Base-by-base conservation (phyloP, 2,113 vertebrate genomes). In the Chloebia gouldiae region DNA sequence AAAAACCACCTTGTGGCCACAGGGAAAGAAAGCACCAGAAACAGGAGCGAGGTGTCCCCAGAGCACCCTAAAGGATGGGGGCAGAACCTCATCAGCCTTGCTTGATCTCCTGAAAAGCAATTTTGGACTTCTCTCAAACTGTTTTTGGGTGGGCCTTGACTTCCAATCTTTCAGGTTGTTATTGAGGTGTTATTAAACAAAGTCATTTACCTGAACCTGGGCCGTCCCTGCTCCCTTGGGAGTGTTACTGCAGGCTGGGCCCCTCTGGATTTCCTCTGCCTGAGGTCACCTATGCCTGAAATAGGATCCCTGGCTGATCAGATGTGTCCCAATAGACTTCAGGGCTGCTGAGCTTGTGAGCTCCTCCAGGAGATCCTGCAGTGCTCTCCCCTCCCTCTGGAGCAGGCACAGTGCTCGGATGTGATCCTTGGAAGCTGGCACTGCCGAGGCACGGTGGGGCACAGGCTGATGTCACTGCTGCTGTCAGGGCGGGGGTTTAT, bases 371-470 rank as follows among this genome's bases (percentile, higher is more conserved):
- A 79, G 13, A 35, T 20, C 50, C 60, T 40, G 42, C 60, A 56
- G 18, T 0, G 2, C 31, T 64, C 28, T 65, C n/a, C 23, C 12
- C 40, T 53, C 54, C 24, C 33, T 53, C 66, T 10, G 21, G 49
- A 45, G 47, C 3, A 44, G n/a, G 28, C 66, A 19, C 4, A 0
- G 9, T 3, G 1, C 47, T 68, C 0, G 7, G 27, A 28, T 2
- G 6, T 3, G 14, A 49, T 23, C 50, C 75, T 37, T n/a, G 28
- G 76, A n/a, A 70, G 49, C 39, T 0, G 0, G 19, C n/a, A 44
- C 37, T 61, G 13, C 6, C 3, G 72, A 78, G 76, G 40, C 57
- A 35, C 2, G 1, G 60, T 11, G 12, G 20, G 11, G 30, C 5
- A 12, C 31, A 18, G 79, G 50, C 72, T 90, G 61, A 69, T 80